These are phyloP conservation scores for Callipepla californica DNA, from an alignment of 2,113 vertebrate genomes.

Conservation along the genomic window DNA sequence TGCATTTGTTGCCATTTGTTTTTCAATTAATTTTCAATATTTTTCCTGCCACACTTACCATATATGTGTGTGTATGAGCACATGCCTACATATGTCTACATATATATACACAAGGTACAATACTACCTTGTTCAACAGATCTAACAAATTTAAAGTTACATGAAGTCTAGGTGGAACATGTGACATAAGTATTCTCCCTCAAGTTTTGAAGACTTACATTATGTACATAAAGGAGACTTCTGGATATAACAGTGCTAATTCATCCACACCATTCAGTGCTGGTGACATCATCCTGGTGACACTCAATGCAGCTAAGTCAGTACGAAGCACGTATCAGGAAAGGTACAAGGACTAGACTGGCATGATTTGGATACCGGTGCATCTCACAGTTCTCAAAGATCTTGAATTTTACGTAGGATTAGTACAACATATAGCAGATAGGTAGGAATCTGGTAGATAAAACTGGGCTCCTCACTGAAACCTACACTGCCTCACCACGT, in stretches of 20 bases:
- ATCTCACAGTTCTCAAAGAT: not conserved
- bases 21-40: not conserved
- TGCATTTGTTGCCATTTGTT: not conserved
- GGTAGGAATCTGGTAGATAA: not conserved
- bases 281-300: not conserved
- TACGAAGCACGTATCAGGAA: not conserved
- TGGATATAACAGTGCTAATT: not conserved
- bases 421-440: not conserved
- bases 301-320: not conserved
- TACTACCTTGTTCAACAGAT: not conserved
- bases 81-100: not conserved
- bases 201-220: not conserved
- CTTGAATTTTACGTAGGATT: not conserved
- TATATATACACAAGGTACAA: not conserved
- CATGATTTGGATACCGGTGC: not conserved
- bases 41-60: not conserved
- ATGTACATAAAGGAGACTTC: not conserved
- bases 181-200: not conserved
- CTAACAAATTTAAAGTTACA: not conserved
- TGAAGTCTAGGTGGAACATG: not conserved
- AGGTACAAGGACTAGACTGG: not conserved
- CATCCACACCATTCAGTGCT: not conserved
- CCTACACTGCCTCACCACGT: not conserved
- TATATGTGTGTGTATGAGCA: not conserved
- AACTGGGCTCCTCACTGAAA: not conserved